Base-by-base conservation (phyloP, 2,888 invertebrate genomes). In the Aromia moschata region DNA sequence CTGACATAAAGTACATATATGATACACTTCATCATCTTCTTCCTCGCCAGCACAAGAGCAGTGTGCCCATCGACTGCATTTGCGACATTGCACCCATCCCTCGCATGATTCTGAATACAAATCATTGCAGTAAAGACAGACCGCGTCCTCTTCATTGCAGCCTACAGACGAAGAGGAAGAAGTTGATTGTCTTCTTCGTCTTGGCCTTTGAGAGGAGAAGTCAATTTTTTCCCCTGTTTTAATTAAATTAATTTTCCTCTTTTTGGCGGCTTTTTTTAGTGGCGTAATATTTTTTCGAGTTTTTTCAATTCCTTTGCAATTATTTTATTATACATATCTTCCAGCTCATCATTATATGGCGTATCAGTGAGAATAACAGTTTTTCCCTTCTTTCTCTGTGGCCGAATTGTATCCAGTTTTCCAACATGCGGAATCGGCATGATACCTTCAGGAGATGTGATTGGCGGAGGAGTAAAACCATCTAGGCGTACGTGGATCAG, bases 21-120 rank as follows among this genome's bases (percentile, higher is more conserved):
- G n/a, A n/a, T n/a, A n/a, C n/a, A n/a, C n/a, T n/a, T 41, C 41
- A 20, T 43, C 20, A 4, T 43, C 43, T 43, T 43, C 47, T n/a
- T 46, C 47, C 18, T 33, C 14, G 11, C 33, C 33, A 17, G 17
- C 47, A 46, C 47, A 46, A 16, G 47, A 46, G 1, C 16, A 46
- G n/a, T n/a, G n/a, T n/a, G n/a, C n/a, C n/a, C n/a, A n/a, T n/a
- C n/a, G n/a, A n/a, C n/a, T n/a, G n/a, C n/a, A n/a, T n/a, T n/a
- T n/a, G n/a, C n/a, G n/a, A n/a, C n/a, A n/a, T n/a, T n/a, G n/a
- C n/a, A n/a, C 18, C 47, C 47, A 46, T 17, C 33, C 47, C 16
- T 46, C 33, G 18, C 3, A 31, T 16, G 47, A 46, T 17, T 46
- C n/a, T 36, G 33, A 46, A 33, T 36, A 46, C 4, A 36, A n/a